phyloP scores from a whole-genome alignment of 2,888 invertebrate species.

The Cephus spinipes region DNA sequence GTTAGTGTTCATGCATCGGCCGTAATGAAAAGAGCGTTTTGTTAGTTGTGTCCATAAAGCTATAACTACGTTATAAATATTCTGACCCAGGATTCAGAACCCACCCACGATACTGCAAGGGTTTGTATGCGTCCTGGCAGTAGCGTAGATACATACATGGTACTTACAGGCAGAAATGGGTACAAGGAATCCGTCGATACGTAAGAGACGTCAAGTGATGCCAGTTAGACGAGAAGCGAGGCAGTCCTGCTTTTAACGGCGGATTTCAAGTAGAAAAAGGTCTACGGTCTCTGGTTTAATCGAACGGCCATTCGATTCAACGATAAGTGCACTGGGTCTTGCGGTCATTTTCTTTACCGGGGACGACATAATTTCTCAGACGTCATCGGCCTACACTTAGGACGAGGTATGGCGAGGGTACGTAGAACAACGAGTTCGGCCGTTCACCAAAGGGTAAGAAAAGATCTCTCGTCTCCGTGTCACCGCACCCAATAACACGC shows the following conservation, averaged over 20 bases:
- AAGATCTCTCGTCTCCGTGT: slow-evolving; percentile 45
- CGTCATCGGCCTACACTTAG: background rate
- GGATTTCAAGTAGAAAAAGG: background rate
- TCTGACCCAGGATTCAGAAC: background rate
- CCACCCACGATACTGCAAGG: background rate
- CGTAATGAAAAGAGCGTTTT: background rate
- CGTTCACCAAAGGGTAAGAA: slow-evolving; percentile 15
- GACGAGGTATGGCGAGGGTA: background rate
- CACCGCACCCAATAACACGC: slow-evolving; percentile 57
- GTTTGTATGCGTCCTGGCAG: background rate
- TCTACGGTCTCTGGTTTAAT: background rate
- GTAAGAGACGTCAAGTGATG: background rate
- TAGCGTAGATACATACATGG: background rate
- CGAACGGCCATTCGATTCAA: background rate
- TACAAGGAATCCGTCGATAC: background rate
- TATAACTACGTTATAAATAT: background rate
- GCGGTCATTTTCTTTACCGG: background rate
- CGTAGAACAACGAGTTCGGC: background rate
- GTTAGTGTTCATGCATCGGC: background rate
- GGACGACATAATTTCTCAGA: background rate
- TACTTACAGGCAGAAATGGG: background rate
- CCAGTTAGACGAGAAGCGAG: background rate
- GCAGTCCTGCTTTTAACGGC: background rate
- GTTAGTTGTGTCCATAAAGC: background rate
- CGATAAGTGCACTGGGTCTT: background rate